Percentiles rank a stretch among this genome's conserved stretches.
Conservation (phyloP, 2,888 invertebrate species). For the Mythimna lalbum region DNA sequence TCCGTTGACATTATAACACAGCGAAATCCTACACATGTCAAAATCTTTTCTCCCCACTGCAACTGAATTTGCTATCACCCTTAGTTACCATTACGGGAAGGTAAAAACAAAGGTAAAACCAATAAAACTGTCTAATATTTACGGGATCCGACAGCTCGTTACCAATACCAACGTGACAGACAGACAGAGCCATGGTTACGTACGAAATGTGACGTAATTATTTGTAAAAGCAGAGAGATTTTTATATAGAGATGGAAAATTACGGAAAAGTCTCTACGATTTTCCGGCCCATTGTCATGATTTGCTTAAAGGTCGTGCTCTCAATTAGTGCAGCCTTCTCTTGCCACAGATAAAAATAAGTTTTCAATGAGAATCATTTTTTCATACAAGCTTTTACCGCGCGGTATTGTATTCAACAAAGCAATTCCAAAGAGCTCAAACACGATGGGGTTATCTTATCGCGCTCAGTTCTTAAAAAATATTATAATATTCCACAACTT, state of each 20-base stretch:
- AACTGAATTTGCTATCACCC: too few relatives aligned
- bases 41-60: too few relatives aligned
- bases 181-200: constrained; percentile 9
- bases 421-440: too few relatives aligned
- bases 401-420: too few relatives aligned
- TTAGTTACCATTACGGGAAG: constrained; percentile 6
- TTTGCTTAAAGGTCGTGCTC: constrained; percentile 41
- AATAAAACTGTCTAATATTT: constrained; percentile 32
- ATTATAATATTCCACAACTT: too few relatives aligned
- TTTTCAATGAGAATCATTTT: too few relatives aligned
- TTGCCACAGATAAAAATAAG: constrained; percentile 1
- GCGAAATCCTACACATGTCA: too few relatives aligned
- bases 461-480: too few relatives aligned
- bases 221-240: constrained; percentile 7
- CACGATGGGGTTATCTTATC: too few relatives aligned
- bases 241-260: constrained; percentile 14
- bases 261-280: constrained; percentile 2
- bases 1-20: too few relatives aligned
- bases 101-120: not conserved
- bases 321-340: constrained; percentile 40
- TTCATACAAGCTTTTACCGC: too few relatives aligned
- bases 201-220: constrained; percentile 24
- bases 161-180: constrained; percentile 9
- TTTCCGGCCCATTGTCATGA: constrained; percentile 30
- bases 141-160: constrained; percentile 16